Conservation (phyloP, 1,140 invertebrate genomes). For the Acyrthosiphon pisum region DNA sequence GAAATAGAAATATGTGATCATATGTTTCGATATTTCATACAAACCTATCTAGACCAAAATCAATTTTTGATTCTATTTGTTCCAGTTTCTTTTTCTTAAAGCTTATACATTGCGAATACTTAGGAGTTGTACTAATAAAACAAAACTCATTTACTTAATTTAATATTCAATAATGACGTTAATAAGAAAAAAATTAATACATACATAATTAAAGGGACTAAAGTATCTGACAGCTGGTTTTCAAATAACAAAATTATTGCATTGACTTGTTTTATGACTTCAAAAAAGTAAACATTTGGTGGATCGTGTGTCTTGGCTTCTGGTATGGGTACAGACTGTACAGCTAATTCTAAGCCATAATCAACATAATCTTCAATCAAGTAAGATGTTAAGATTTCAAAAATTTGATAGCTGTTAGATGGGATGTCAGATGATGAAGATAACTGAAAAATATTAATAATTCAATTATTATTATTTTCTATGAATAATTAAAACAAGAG, state of each 20-base stretch:
- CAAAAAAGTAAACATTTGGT: constrained; percentile 92
- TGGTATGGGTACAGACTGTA: constrained; percentile 89
- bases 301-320: constrained; percentile 80
- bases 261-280: constrained; percentile 92
- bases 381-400: constrained; percentile 87
- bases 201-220: constrained; percentile 88
- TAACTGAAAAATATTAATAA: constrained; percentile 67
- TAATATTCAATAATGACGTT: neutral
- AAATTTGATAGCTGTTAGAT: constrained; percentile 80
- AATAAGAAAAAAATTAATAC: constrained; percentile 60
- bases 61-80: constrained; percentile 90
- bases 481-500: constrained; percentile 33
- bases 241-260: constrained; percentile 94
- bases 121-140: constrained; percentile 79
- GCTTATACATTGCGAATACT: constrained; percentile 85
- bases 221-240: constrained; percentile 90
- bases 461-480: constrained; percentile 3
- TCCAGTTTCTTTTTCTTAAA: constrained; percentile 87
- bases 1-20: constrained; percentile 22
- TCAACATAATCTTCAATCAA: constrained; percentile 93
- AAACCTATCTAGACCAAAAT: constrained; percentile 82
- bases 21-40: constrained; percentile 31
- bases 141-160: neutral
- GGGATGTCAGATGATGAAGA: constrained; percentile 82
- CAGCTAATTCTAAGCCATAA: constrained; percentile 92